Evolutionary conservation across 2,888 invertebrate genomes (phyloP).

Genomic region (Leucophora obtusa): DNA sequence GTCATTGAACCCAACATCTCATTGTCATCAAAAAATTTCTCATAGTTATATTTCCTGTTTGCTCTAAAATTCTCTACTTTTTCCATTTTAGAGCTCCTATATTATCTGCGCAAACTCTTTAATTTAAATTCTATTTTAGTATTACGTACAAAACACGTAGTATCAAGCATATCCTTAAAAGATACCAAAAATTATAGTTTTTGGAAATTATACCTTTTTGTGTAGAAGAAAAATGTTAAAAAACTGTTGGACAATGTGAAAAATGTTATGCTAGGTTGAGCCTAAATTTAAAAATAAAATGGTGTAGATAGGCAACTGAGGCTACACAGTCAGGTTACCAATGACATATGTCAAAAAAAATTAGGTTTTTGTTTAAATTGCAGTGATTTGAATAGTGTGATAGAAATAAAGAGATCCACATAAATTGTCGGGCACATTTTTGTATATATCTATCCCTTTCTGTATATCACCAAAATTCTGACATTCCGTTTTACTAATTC

Average conservation of each 20-base stretch:
- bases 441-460: too few relatives aligned
- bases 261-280: constrained; percentile 13
- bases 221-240: neutral
- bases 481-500: too few relatives aligned
- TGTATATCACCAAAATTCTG: too few relatives aligned
- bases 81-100: neutral
- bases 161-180: neutral
- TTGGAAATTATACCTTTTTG: neutral
- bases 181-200: neutral
- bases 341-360: too few relatives aligned
- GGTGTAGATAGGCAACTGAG: too few relatives aligned
- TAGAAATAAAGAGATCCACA: too few relatives aligned
- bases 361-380: too few relatives aligned
- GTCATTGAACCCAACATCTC: neutral
- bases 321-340: too few relatives aligned
- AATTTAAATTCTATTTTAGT: constrained; percentile 1
- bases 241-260: neutral
- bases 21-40: too few relatives aligned
- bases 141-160: neutral
- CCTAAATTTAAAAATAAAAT: neutral
- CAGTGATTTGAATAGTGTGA: too few relatives aligned
- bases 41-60: too few relatives aligned
- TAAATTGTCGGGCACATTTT: too few relatives aligned
- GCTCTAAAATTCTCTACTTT: constrained; percentile 36
- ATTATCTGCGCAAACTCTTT: neutral